Evolutionary conservation across 2,797 vertebrate genomes (phyloP), one percentile per base, ranked within the genome.

Genomic region (Muraenolepis orangiensis): DNA sequence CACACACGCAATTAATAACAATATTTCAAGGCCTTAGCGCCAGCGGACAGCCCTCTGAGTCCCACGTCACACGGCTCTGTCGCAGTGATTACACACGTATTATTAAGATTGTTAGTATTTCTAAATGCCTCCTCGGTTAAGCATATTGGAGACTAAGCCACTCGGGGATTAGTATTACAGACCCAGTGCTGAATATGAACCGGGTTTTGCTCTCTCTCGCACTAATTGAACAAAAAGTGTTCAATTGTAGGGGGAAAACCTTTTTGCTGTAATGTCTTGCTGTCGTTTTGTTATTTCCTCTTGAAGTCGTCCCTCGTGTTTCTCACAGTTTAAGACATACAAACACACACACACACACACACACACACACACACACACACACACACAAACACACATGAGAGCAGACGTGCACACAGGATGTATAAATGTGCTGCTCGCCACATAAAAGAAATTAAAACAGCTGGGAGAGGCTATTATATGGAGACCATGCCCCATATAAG

Each of bases 61-160:
- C 61, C 75, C 73, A 71, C 34, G 57, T 8, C 0, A 69, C 0
- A 69, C 68, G 66, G 61, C 16, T 30, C 77, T 78, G 78, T 73
- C 74, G 51, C 77, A 74, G 78, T 70, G 82, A 87, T 87, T 79
- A 83, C 77, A 72, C 73, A 75, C 23, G 12, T 42, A 7, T 78
- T 84, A 81, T 88, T 88, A n/a, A n/a, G n/a, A 84, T 89, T 90
- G 78, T 79, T 87, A 89, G 89, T 90, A 87, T 87, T 92, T 90
- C 78, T 90, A 84, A 89, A 91, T 86, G 85, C 84, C 78, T 88
- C 74, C 83, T 82, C 18, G 81, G 84, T 82, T 93, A 91, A 91
- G 91, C 89, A 84, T 85, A 89, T 88, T 87, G 86, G 78, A 81
- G 85, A 88, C 89, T 83, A 87, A 90, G 84, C 89, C 75, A 84